These are phyloP conservation scores for Pseudochirops cupreus DNA, from an alignment of 2,797 vertebrate species.

Conservation along the genomic window DNA sequence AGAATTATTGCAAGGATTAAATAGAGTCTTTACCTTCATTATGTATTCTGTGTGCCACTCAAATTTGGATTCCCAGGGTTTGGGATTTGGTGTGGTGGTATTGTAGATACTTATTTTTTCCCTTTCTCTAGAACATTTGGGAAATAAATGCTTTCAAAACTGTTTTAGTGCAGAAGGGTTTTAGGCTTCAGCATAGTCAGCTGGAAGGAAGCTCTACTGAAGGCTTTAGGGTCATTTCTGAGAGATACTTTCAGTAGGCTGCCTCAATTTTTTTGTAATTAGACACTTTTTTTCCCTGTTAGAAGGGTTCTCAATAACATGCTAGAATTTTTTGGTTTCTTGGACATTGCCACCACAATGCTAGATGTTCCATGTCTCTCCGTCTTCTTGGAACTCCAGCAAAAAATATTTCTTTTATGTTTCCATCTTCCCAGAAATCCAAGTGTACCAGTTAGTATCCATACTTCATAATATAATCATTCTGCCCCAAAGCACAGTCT, in stretches of 20 bases:
- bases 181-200: background rate
- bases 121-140: background rate
- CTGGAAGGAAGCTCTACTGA: background rate
- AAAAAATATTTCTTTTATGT: background rate
- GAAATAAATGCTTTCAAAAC: background rate
- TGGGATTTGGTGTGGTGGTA: background rate
- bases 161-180: background rate
- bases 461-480: background rate
- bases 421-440: background rate
- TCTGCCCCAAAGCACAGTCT: background rate
- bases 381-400: background rate
- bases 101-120: background rate
- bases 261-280: background rate
- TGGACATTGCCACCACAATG: background rate
- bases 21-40: background rate
- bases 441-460: background rate
- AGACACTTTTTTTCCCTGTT: background rate
- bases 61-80: background rate
- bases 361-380: background rate
- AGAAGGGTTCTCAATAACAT: background rate
- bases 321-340: background rate
- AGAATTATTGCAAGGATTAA: conserved; percentile 41
- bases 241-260: background rate
- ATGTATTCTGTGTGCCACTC: background rate
- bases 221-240: background rate